phyloP scores from a whole-genome alignment of 2,113 vertebrate species.

The Paracanthobrama guichenoti region DNA sequence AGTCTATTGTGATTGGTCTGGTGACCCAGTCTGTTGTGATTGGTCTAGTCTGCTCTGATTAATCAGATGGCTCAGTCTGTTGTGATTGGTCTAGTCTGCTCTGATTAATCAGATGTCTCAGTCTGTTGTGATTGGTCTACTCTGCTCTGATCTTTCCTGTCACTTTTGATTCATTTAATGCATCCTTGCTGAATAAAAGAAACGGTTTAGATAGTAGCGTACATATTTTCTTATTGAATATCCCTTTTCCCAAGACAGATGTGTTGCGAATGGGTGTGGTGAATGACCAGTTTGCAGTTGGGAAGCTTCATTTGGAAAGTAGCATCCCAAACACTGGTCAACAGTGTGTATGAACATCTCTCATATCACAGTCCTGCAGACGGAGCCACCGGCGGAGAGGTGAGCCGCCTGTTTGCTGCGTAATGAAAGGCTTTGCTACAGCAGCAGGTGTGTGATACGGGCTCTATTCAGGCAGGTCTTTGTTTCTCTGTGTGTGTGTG shows the following conservation, averaged over 20 bases:
- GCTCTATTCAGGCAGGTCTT: conserved; percentile 27
- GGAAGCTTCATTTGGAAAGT: background rate
- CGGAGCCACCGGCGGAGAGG: background rate
- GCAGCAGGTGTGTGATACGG: conserved; percentile 41
- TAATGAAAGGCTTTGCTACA: conserved; percentile 36
- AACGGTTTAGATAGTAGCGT: background rate
- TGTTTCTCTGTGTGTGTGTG: background rate
- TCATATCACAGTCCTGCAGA: background rate
- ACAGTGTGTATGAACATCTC: background rate
- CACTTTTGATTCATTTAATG: background rate
- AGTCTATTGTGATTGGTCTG: no score
- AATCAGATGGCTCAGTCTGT: no score
- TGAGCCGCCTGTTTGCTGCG: background rate
- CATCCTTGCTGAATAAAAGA: background rate
- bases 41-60: no score
- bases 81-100: no score
- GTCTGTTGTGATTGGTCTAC: no score
- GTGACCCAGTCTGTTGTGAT: no score
- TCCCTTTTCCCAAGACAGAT: background rate
- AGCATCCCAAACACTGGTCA: background rate
- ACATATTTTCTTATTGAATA: background rate
- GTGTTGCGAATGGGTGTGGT: background rate
- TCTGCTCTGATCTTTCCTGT: no score
- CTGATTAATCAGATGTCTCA: no score
- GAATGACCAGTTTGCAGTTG: background rate